A percentile compares a stretch with the other conserved stretches of the same genome.
These are phyloP conservation scores for Sparus aurata DNA, from an alignment of 2,797 vertebrate genomes.

Conservation along the genomic window DNA sequence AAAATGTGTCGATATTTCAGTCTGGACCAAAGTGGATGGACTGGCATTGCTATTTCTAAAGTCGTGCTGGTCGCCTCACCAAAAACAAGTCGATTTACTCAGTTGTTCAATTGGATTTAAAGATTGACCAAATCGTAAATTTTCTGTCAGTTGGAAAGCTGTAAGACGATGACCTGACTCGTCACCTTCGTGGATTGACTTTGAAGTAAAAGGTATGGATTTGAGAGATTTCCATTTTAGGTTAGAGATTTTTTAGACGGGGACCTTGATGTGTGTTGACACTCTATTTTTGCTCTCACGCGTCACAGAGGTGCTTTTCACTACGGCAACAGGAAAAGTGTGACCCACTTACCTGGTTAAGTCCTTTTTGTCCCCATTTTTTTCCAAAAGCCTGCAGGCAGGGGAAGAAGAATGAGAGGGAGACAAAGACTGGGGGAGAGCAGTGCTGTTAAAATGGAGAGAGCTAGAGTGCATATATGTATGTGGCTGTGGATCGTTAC, in stretches of 20 bases:
- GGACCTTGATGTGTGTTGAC: conserved; percentile 32
- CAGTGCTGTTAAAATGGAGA: neutral
- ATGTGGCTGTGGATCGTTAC: conserved; percentile 22
- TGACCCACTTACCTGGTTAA: conserved; percentile 78
- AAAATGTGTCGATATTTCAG: neutral
- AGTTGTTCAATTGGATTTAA: no score
- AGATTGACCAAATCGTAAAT: no score
- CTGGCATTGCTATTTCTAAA: neutral
- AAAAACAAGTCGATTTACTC: no score
- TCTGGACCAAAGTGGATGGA: neutral
- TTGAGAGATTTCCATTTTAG: neutral
- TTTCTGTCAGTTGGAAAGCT: neutral
- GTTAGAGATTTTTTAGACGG: neutral
- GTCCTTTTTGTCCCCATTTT: conserved; percentile 66
- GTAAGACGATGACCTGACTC: neutral
- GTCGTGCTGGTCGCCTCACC: neutral
- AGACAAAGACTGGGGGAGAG: neutral
- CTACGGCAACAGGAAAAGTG: conserved; percentile 55
- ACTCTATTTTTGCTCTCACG: conserved; percentile 42
- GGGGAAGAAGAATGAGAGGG: conserved; percentile 24
- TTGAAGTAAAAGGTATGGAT: neutral
- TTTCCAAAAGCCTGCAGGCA: conserved; percentile 37
- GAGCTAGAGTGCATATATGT: neutral
- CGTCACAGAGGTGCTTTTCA: conserved; percentile 46
- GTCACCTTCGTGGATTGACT: no score